Evolutionary conservation across 2,888 invertebrate genomes (phyloP), one percentile per base, ranked within the genome.

Genomic region (Diarsia mendica): DNA sequence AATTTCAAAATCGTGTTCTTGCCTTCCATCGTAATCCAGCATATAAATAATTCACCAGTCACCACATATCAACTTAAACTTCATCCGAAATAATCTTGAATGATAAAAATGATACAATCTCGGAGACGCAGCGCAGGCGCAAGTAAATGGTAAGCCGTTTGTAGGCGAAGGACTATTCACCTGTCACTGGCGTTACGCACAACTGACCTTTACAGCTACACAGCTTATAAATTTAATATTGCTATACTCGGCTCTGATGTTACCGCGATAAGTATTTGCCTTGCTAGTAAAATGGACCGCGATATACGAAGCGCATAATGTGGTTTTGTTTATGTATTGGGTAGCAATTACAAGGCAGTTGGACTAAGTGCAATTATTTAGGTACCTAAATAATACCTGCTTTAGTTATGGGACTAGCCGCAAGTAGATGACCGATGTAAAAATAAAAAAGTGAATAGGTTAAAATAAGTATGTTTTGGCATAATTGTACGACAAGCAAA

Each of bases 121-220:
- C 58, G 15, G 83, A 61, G 53, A 55, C 77, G 72, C 82, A 53
- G 61, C 77, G 72, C 82, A 53, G 20, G 60, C 77, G 68, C 82
- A 79, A 53, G 80, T 84, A 84, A 82, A 82, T 79, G 83, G 44
- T 71, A 67, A 63, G 58, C 60, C 71, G 77, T 84, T 83, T 80
- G 80, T 84, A 84, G 83, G 84, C 83, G 84, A 83, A 83, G 83
- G 84, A 84, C 84, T 77, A 84, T 83, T 80, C 68, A 77, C 84
- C 84, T 83, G 83, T 83, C 83, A 69, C 83, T 70, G 60, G 15
- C 39, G 69, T 68, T 83, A 83, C 83, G 77, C 72, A 80, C 82
- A 80, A 76, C 49, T 80, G 80, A 83, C 83, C 83, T 83, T 83
- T 63, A 15, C 28, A 28, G 28, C 63, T 84, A 72, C 44, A 69